Evolutionary conservation across 2,113 vertebrate species (phyloP).

Genomic region (Petrocephalus zakoni): DNA sequence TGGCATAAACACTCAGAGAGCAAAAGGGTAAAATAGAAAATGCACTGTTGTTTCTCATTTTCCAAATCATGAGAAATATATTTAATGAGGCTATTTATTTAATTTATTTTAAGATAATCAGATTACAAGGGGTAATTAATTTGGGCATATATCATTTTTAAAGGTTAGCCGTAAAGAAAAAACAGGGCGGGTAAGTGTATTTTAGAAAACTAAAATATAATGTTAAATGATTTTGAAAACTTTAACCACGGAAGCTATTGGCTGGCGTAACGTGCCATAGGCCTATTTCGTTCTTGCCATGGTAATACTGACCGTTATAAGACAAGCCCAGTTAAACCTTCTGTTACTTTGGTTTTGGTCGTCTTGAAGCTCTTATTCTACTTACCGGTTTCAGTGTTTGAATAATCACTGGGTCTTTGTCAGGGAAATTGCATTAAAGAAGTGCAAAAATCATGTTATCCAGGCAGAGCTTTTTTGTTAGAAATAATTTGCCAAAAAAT

Average conservation of each 20-base stretch:
- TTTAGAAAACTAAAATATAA: neutral
- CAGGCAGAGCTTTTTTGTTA: neutral
- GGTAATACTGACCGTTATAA: neutral
- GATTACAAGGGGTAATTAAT: neutral
- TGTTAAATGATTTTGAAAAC: neutral
- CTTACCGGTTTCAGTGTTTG: neutral
- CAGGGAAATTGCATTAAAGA: neutral
- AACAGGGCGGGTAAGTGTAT: neutral
- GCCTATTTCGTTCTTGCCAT: neutral
- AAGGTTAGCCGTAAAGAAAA: neutral
- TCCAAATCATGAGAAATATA: neutral
- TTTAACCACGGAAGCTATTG: neutral
- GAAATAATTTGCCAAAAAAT: neutral
- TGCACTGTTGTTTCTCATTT: neutral
- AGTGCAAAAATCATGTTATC: neutral
- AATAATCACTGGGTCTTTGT: neutral
- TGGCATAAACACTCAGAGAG: neutral
- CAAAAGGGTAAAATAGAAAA: neutral
- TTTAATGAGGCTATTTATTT: neutral
- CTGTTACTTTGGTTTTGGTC: too few species aligned
- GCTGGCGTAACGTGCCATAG: neutral
- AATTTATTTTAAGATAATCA: neutral
- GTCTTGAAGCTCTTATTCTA: neutral
- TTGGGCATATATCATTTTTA: neutral
- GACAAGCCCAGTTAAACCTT: neutral